phyloP scores from a whole-genome alignment of 23 tunicate species.

The Diplosoma virens region DNA sequence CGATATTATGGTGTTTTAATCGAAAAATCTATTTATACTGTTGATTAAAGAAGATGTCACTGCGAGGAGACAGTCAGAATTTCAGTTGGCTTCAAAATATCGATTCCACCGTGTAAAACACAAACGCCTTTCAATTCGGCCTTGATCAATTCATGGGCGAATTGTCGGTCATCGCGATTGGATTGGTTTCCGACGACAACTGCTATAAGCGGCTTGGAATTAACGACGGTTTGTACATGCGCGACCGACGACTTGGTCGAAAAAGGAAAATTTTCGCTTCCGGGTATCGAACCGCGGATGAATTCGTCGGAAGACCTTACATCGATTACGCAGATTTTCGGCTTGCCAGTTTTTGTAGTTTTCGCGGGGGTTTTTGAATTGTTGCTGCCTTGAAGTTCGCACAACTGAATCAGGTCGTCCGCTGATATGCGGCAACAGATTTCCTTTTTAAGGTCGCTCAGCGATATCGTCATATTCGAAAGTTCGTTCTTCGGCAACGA shows the following conservation, averaged over 20 bases:
- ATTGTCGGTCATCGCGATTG: conserved; percentile 22
- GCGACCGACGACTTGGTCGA: conserved; percentile 14
- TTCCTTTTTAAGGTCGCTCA: conserved; percentile 52
- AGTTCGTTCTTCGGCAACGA: conserved; percentile 63
- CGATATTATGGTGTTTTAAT: too few relatives aligned
- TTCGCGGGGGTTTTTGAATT: conserved; percentile 85
- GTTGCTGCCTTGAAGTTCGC: conserved; percentile 58
- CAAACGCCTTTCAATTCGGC: conserved; percentile 56
- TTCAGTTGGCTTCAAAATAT: conserved; percentile 53
- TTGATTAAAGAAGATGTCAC: too few relatives aligned
- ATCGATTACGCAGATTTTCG: conserved; percentile 65
- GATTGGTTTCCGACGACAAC: conserved; percentile 71
- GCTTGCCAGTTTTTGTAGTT: conserved; percentile 51
- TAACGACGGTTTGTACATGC: conserved; percentile 26
- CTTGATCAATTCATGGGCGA: conserved; percentile 39
- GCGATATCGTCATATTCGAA: conserved; percentile 52
- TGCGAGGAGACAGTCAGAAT: conserved; percentile 42
- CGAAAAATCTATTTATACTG: too few relatives aligned
- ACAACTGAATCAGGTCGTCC: conserved; percentile 78
- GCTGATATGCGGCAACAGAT: conserved; percentile 82
- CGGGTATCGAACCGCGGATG: conserved; percentile 62
- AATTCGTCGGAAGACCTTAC: conserved; percentile 76
- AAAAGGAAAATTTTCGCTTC: conserved; percentile 50
- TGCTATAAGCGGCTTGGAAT: conserved; percentile 42
- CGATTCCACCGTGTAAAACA: conserved; percentile 78